These are phyloP conservation scores for Acanthoscelides obtectus DNA, from an alignment of 2,888 invertebrate genomes.

Conservation along the genomic window DNA sequence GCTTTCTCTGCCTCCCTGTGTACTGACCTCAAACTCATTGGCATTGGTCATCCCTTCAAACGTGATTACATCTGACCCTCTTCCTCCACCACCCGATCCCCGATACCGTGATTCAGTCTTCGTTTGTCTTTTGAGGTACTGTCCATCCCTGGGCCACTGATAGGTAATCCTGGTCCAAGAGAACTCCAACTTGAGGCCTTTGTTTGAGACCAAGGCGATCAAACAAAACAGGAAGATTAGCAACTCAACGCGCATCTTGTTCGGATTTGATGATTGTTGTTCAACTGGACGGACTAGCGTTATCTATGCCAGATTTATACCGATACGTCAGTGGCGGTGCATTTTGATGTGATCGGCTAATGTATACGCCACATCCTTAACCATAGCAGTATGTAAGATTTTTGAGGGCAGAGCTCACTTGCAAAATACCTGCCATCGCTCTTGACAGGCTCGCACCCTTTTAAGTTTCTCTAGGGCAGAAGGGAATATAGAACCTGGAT, in stretches of 20 bases:
- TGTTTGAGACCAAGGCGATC: not conserved
- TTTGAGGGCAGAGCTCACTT: too few species aligned
- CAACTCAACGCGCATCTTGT: not conserved
- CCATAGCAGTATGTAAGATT: too few species aligned
- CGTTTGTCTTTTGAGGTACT: constrained; percentile 3
- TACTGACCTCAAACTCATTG: not conserved
- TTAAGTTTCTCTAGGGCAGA: too few species aligned
- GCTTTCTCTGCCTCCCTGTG: not conserved
- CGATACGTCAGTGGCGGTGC: not conserved
- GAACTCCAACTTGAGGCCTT: constrained; percentile 37
- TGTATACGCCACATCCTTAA: too few species aligned
- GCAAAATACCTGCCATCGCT: too few species aligned
- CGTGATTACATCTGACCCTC: not conserved
- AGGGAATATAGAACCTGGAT: too few species aligned
- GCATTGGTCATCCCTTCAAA: constrained; percentile 7
- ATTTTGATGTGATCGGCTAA: too few species aligned
- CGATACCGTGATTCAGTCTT: constrained; percentile 1
- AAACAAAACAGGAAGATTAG: not conserved
- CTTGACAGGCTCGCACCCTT: too few species aligned
- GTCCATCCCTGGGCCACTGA: constrained; percentile 22
- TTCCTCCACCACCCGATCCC: not conserved
- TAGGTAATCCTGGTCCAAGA: constrained; percentile 43
- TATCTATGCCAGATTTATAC: not conserved
- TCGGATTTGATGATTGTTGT: not conserved
- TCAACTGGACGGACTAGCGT: not conserved